phyloP scores from a whole-genome alignment of 1,140 invertebrate species.

The Drosophila burlai region DNA sequence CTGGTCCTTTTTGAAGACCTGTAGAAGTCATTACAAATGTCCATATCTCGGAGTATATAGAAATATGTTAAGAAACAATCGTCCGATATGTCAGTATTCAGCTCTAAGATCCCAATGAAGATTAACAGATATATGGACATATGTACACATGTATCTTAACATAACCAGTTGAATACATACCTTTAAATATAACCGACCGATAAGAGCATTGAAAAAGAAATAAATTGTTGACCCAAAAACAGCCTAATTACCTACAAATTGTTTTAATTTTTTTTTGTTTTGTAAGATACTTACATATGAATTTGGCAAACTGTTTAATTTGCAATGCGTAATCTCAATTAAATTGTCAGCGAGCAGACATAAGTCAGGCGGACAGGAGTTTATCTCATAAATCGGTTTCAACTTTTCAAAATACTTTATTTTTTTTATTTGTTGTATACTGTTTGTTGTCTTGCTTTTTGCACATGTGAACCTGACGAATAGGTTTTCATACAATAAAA shows the following conservation, averaged over 20 bases:
- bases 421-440: slow-evolving; percentile 58
- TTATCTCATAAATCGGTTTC: slow-evolving; percentile 19
- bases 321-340: slow-evolving; percentile 43
- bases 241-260: background rate
- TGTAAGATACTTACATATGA: background rate
- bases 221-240: background rate
- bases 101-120: no score
- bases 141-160: no score
- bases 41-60: no score
- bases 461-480: slow-evolving; percentile 38
- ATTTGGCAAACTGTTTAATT: slow-evolving; percentile 18
- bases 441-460: slow-evolving; percentile 36
- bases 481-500: slow-evolving; percentile 47
- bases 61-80: no score
- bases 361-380: slow-evolving; percentile 30
- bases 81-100: no score
- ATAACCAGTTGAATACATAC: no score
- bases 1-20: no score
- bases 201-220: no score
- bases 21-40: no score
- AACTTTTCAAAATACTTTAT: slow-evolving; percentile 27
- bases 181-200: no score
- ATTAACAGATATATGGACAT: no score
- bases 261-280: background rate
- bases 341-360: slow-evolving; percentile 18